Evolutionary conservation across 2,113 vertebrate species (phyloP).

Genomic region (Paralichthys olivaceus): DNA sequence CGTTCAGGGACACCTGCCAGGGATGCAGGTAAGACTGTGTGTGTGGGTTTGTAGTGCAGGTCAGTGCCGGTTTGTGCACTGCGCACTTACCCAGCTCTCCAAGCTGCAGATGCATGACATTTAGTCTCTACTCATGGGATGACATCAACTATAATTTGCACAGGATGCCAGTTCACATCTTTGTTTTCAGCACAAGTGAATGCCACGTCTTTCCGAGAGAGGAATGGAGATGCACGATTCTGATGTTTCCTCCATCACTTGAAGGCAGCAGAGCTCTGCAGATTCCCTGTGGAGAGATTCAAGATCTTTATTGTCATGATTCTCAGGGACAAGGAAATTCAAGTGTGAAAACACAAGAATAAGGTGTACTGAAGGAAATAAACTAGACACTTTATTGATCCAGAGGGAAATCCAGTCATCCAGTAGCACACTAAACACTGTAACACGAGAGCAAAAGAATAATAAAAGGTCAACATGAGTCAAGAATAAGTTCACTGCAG

Average conservation of each 20-base stretch:
- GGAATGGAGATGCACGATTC: background rate
- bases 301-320: too few relatives aligned
- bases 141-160: background rate
- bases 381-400: too few relatives aligned
- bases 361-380: too few relatives aligned
- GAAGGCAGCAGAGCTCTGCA: slow-evolving; percentile 1
- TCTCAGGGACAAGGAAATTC: too few relatives aligned
- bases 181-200: background rate
- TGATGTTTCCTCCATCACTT: slow-evolving; percentile 9
- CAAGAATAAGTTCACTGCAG: too few relatives aligned
- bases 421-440: too few relatives aligned
- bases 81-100: background rate
- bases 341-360: too few relatives aligned
- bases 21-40: slow-evolving; percentile 90
- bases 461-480: too few relatives aligned
- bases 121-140: background rate
- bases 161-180: background rate
- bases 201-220: background rate
- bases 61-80: background rate
- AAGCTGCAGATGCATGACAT: too few relatives aligned
- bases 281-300: background rate
- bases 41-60: background rate
- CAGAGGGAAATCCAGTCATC: too few relatives aligned
- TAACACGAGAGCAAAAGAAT: too few relatives aligned
- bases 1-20: slow-evolving; percentile 91